Conservation (phyloP, 2,888 invertebrate species). For the Clitarchus hookeri region DNA sequence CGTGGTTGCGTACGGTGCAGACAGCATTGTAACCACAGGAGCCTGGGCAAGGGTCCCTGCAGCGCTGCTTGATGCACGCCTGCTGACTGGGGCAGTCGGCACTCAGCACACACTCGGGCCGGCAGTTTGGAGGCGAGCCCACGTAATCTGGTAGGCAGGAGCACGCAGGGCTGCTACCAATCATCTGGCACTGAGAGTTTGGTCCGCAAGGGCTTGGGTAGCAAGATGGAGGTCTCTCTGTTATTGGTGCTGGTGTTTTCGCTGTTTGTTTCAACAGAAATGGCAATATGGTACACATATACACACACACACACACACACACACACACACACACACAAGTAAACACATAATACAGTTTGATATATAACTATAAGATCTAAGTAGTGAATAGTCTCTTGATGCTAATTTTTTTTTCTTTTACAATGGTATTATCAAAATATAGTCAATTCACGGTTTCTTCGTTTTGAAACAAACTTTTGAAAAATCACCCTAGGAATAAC, state of each 20-base stretch:
- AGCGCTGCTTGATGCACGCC: slow-evolving; percentile 78
- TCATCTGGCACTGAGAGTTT: slow-evolving; percentile 77
- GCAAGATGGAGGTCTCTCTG: slow-evolving; percentile 75
- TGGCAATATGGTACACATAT: not conserved
- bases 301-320: no score
- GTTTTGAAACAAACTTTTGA: no score
- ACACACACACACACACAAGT: no score
- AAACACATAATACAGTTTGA: no score
- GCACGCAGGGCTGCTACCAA: slow-evolving; percentile 75
- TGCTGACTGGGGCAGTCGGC: slow-evolving; percentile 78
- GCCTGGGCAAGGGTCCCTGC: slow-evolving; percentile 81
- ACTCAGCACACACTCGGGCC: slow-evolving; percentile 79
- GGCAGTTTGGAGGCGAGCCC: slow-evolving; percentile 78
- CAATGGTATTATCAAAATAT: no score
- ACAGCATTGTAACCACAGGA: slow-evolving; percentile 80
- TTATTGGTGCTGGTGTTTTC: slow-evolving; percentile 51
- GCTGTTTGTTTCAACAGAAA: slow-evolving; percentile 45
- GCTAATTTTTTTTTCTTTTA: no score
- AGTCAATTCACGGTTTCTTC: no score
- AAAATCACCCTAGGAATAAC: no score
- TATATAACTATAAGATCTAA: no score
- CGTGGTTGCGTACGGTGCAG: slow-evolving; percentile 78
- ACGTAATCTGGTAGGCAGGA: slow-evolving; percentile 77
- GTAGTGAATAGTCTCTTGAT: no score
- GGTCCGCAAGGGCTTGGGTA: slow-evolving; percentile 84